These are phyloP conservation scores for Zoanthus sociatus DNA, from an alignment of 92 coral and sea anemone species.

Conservation along the genomic window DNA sequence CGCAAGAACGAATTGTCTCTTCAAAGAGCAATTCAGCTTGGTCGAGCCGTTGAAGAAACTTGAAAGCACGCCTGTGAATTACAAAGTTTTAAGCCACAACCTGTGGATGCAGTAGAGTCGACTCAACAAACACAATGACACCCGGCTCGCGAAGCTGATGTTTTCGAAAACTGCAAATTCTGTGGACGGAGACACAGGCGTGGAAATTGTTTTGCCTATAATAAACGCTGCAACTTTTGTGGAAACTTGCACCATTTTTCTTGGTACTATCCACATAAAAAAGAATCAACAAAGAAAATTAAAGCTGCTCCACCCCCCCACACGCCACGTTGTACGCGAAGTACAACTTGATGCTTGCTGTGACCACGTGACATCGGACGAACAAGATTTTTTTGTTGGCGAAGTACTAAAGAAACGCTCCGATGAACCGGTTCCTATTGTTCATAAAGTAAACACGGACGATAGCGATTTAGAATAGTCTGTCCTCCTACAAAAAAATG, in stretches of 20 bases:
- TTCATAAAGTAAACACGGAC: conserved; percentile 9
- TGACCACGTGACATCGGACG: conserved; percentile 5
- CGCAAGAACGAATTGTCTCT: conserved; percentile 43
- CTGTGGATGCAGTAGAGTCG: conserved; percentile 29
- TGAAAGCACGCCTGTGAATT: conserved; percentile 55
- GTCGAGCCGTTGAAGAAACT: conserved; percentile 58
- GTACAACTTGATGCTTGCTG: background rate
- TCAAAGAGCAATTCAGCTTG: conserved; percentile 50
- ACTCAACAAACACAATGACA: background rate
- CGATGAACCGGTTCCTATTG: conserved; percentile 14
- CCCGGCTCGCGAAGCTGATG: background rate
- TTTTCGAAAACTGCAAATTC: background rate
- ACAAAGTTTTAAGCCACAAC: conserved; percentile 11
- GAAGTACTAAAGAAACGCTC: conserved; percentile 1
- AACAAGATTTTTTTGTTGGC: conserved; percentile 19
- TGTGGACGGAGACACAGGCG: conserved; percentile 31
- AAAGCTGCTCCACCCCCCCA: background rate
- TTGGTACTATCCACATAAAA: background rate
- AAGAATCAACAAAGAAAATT: background rate
- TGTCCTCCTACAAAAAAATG: conserved; percentile 18
- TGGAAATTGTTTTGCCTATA: conserved; percentile 12
- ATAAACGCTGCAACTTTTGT: conserved; percentile 5
- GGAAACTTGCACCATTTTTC: conserved; percentile 14
- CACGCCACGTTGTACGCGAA: conserved; percentile 14
- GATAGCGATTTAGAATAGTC: conserved; percentile 7